Percentiles rank a stretch among this genome's conserved stretches.
phyloP scores from a whole-genome alignment of 2,797 vertebrate genomes.

The Hozukius guyotensis region DNA sequence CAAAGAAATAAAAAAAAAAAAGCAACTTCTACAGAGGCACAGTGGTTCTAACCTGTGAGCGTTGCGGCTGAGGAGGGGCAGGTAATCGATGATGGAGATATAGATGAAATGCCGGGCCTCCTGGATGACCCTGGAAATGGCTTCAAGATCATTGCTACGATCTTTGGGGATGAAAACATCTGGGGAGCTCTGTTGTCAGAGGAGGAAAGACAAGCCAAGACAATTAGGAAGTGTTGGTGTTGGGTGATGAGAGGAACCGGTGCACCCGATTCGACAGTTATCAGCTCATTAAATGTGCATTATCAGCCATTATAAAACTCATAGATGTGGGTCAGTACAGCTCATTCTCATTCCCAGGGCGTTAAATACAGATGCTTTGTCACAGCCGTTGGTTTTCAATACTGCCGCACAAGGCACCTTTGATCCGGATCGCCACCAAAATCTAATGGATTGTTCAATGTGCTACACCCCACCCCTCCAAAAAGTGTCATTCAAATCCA shows the following conservation, averaged over 20 bases:
- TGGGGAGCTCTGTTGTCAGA: conserved; percentile 89
- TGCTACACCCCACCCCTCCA: too few species aligned
- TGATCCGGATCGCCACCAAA: too few species aligned
- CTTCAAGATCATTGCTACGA: conserved; percentile 91
- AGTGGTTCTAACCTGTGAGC: conserved; percentile 82
- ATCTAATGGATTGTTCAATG: too few species aligned
- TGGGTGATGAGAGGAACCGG: background rate
- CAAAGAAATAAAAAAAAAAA: background rate
- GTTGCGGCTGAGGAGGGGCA: conserved; percentile 87
- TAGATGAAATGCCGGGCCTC: conserved; percentile 91
- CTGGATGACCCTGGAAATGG: conserved; percentile 92
- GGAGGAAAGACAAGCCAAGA: conserved; percentile 8
- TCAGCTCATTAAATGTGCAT: too few species aligned
- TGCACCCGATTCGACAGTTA: too few species aligned
- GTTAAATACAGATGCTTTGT: too few species aligned
- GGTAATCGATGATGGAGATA: conserved; percentile 92
- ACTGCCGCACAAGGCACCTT: too few species aligned
- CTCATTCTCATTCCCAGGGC: too few species aligned
- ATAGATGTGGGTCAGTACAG: too few species aligned
- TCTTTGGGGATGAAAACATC: conserved; percentile 91
- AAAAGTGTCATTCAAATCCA: too few species aligned
- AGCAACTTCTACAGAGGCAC: background rate
- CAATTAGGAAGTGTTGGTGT: background rate
- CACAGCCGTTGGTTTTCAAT: too few species aligned
- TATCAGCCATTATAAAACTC: too few species aligned